These are phyloP conservation scores for Chroicocephalus ridibundus DNA, from an alignment of 2,113 vertebrate genomes.

Conservation along the genomic window DNA sequence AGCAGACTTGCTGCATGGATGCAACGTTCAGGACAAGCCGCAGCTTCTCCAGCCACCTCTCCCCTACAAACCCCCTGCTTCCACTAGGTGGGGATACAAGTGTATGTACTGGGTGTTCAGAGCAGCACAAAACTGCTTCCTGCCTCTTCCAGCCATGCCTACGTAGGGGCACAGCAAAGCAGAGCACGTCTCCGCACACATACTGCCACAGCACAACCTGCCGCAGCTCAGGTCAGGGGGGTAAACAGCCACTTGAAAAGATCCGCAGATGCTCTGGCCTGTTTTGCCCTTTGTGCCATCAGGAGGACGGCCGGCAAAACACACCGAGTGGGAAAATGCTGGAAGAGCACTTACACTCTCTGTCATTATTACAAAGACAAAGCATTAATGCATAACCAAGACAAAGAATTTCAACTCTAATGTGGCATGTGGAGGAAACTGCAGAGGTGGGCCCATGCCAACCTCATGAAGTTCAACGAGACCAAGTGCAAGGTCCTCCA, in stretches of 20 bases:
- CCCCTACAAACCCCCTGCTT: not conserved
- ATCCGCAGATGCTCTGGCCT: not conserved
- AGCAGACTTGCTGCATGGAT: not conserved
- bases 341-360: not conserved
- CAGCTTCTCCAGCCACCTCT: not conserved
- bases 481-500: too few relatives aligned
- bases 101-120: accelerated
- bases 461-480: too few relatives aligned
- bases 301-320: not conserved
- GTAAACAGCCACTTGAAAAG: not conserved
- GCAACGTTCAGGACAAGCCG: not conserved
- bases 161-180: not conserved
- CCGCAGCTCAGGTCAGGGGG: not conserved
- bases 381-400: not conserved
- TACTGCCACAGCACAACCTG: not conserved
- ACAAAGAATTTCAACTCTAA: not conserved
- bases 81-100: constrained; percentile 29
- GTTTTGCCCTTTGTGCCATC: not conserved
- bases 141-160: not conserved
- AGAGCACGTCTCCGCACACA: not conserved
- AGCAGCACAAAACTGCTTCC: not conserved
- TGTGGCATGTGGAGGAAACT: not conserved
- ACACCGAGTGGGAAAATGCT: not conserved
- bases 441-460: not conserved
- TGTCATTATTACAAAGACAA: not conserved